Conservation (phyloP, 2,113 vertebrate genomes). For the Stigmatopora nigra region DNA sequence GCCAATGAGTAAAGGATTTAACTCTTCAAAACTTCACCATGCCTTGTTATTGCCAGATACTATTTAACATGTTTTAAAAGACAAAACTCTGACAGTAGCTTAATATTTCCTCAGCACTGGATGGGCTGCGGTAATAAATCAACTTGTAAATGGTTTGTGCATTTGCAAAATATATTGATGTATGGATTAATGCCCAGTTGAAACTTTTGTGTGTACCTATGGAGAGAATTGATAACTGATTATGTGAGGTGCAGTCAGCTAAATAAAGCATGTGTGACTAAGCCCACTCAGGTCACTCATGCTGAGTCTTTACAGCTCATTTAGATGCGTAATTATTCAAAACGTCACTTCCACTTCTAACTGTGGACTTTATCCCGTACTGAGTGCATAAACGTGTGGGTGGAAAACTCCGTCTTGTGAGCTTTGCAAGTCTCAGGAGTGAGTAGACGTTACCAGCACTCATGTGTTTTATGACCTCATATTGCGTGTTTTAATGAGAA, state of each 20-base stretch:
- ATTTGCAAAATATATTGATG: not conserved
- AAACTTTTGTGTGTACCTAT: not conserved
- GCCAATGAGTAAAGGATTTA: too few species aligned
- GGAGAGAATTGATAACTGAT: constrained; percentile 3
- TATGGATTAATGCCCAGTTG: not conserved
- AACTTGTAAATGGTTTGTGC: not conserved
- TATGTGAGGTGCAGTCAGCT: not conserved
- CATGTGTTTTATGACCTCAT: constrained; percentile 10
- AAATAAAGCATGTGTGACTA: constrained; percentile 19
- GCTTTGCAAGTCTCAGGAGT: constrained; percentile 16
- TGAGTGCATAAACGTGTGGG: constrained; percentile 42
- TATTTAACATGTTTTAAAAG: not conserved
- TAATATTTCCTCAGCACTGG: not conserved
- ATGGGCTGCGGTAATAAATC: not conserved
- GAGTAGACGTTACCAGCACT: constrained; percentile 5
- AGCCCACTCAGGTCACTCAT: constrained; percentile 27
- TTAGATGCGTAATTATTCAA: constrained; percentile 40
- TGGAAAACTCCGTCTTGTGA: constrained; percentile 26
- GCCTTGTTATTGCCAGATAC: too few species aligned
- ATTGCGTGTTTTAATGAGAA: not conserved
- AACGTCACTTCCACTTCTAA: constrained; percentile 33
- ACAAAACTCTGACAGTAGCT: not conserved
- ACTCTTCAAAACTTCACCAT: too few species aligned
- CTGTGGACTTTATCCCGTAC: constrained; percentile 34
- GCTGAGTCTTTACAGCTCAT: constrained; percentile 20